Conservation (phyloP, 2,797 vertebrate genomes). For the Psittacula echo region DNA sequence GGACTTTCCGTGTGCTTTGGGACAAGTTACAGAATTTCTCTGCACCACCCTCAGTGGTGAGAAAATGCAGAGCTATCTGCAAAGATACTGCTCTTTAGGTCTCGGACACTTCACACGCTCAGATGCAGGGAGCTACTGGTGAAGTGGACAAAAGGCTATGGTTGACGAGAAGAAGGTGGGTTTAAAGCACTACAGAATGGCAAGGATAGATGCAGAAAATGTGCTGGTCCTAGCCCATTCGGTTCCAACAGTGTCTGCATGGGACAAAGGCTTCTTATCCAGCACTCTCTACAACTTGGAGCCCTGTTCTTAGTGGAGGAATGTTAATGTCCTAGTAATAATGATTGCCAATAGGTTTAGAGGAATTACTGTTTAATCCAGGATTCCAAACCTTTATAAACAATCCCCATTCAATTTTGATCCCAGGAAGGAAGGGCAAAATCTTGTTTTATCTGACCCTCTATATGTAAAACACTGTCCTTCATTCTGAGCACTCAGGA, state of each 20-base stretch:
- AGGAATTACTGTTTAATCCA: background rate
- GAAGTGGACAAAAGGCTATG: background rate
- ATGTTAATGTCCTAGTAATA: background rate
- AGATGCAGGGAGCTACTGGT: background rate
- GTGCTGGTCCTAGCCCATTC: background rate
- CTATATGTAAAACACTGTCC: background rate
- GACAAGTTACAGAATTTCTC: background rate
- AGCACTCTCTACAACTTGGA: background rate
- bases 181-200: background rate
- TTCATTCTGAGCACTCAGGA: background rate
- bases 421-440: background rate
- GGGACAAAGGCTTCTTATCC: background rate
- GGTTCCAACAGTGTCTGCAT: rapidly evolving
- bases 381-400: background rate
- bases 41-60: background rate
- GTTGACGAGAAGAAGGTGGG: background rate
- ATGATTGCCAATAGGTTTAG: background rate
- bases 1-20: background rate
- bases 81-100: background rate
- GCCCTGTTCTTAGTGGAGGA: background rate
- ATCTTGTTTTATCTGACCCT: background rate
- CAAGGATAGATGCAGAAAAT: background rate
- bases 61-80: background rate
- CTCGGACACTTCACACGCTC: background rate
- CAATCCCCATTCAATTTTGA: background rate